These are phyloP conservation scores for Icerya purchasi DNA, from an alignment of 2,888 invertebrate species.

Conservation along the genomic window DNA sequence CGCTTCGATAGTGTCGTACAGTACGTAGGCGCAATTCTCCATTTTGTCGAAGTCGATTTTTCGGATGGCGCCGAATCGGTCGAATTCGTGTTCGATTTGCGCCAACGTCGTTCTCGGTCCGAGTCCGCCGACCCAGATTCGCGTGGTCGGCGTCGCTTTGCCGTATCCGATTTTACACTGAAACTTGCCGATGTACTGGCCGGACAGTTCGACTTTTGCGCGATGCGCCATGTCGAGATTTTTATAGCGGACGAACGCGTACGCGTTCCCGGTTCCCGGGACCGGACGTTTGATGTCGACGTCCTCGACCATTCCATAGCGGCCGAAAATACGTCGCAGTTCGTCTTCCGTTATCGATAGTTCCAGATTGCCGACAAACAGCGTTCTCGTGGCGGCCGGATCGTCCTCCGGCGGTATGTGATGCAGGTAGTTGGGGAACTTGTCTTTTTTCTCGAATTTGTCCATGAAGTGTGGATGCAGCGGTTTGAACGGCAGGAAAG, in stretches of 20 bases:
- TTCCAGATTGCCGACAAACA: constrained; percentile 95
- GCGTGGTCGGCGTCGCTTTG: constrained; percentile 85
- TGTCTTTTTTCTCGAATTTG: constrained; percentile 54
- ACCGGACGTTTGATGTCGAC: constrained; percentile 93
- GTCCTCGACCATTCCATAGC: constrained; percentile 92
- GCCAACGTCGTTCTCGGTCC: constrained; percentile 89
- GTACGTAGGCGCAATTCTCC: constrained; percentile 78
- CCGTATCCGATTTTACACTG: constrained; percentile 98
- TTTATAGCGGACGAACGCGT: constrained; percentile 87
- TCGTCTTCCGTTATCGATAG: constrained; percentile 89
- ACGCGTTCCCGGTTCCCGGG: constrained; percentile 89
- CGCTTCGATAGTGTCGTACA: constrained; percentile 89
- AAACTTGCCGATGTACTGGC: constrained; percentile 92
- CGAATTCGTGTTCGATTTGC: constrained; percentile 87
- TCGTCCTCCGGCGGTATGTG: constrained; percentile 92
- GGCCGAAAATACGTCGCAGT: constrained; percentile 81
- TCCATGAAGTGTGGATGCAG: neutral
- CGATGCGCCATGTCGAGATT: constrained; percentile 87
- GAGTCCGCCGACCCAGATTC: constrained; percentile 93
- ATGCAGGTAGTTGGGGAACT: constrained; percentile 87
- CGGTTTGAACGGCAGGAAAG: neutral
- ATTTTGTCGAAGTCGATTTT: constrained; percentile 94
- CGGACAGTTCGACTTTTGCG: constrained; percentile 85
- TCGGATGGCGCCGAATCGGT: constrained; percentile 92
- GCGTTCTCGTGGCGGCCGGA: constrained; percentile 79